phyloP scores from a whole-genome alignment of 2,113 vertebrate species.

The Clinocottus analis region DNA sequence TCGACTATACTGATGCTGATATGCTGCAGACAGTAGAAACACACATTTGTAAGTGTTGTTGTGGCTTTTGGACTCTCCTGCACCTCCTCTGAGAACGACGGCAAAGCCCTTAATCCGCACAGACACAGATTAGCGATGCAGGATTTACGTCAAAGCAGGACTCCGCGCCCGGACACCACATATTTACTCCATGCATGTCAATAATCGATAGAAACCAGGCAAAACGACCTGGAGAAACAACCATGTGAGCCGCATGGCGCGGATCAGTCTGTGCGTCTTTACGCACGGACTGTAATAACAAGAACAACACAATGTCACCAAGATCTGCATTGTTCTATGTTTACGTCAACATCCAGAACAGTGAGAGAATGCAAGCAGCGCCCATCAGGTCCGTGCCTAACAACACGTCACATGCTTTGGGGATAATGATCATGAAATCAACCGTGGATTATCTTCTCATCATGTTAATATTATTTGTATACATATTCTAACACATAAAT shows the following conservation, averaged over 20 bases:
- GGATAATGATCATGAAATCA: neutral
- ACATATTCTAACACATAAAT: neutral
- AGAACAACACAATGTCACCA: neutral
- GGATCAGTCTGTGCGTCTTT: neutral
- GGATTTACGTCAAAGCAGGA: conserved; percentile 61
- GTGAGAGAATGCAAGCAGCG: neutral
- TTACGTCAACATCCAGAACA: neutral
- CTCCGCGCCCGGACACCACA: conserved; percentile 3
- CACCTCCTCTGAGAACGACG: conserved; percentile 38
- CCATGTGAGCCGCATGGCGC: neutral
- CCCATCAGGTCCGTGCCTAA: neutral
- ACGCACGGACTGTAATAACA: too few species aligned
- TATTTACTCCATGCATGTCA: neutral
- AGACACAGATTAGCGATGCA: conserved; percentile 70
- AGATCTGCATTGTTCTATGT: neutral
- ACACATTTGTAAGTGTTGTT: neutral
- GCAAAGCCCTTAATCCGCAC: conserved; percentile 71
- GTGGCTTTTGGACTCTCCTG: conserved; percentile 1
- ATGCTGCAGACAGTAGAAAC: neutral
- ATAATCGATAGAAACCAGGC: neutral
- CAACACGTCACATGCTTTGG: neutral
- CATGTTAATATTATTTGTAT: neutral
- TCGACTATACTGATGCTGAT: neutral
- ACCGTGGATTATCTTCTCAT: too few species aligned
- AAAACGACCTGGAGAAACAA: neutral